Base-by-base conservation (phyloP, 2,113 vertebrate genomes). In the Pelusios castaneus region DNA sequence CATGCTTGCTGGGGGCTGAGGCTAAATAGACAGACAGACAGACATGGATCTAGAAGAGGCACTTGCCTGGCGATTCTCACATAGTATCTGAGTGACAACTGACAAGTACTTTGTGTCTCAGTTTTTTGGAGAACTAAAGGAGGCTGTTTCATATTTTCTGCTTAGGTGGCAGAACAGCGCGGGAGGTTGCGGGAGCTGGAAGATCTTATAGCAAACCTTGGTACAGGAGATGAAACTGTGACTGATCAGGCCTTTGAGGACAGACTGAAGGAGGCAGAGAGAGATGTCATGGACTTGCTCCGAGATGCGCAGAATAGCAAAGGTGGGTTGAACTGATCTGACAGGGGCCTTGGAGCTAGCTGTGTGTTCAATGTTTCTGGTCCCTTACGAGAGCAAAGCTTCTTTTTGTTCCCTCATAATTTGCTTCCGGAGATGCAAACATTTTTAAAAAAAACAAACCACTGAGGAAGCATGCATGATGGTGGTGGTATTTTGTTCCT, bases 201-300 rank as follows among this genome's bases (percentile, higher is more conserved):
- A 98, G 98, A 97, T 9, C 97, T 99, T 78, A 98, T 99, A 49
- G 99, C 99, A 75, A 99, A 98, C 91, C 98, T 99, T 5, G 99
- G 98, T 82, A 98, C 98, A 0, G 99, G 98, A 47, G 98, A 98
- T 91, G 99, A 99, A 41, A 87, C 97, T 1, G 98, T 99, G 85
- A 99, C 98, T 0, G 99, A 99, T 84, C 96, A 99, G 93, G 99
- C 98, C 85, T 99, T 99, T 21, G 99, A 99, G 95, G 99, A 99
- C 8, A 97, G 99, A 19, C 98, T 99, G 51, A 99, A 98, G 95
- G 99, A 99, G 94, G 99, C 98, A 0, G 99, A 99, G 94, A 98
- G 97, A 80, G 98, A 99, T 41, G 99, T 99, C 60, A 98, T 55
- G 75, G 98, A 99, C 70, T 97, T 99, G 80, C 98, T 99, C 5